Evolutionary conservation across 2,113 vertebrate species (phyloP).

Genomic region (Tetrao urogallus): DNA sequence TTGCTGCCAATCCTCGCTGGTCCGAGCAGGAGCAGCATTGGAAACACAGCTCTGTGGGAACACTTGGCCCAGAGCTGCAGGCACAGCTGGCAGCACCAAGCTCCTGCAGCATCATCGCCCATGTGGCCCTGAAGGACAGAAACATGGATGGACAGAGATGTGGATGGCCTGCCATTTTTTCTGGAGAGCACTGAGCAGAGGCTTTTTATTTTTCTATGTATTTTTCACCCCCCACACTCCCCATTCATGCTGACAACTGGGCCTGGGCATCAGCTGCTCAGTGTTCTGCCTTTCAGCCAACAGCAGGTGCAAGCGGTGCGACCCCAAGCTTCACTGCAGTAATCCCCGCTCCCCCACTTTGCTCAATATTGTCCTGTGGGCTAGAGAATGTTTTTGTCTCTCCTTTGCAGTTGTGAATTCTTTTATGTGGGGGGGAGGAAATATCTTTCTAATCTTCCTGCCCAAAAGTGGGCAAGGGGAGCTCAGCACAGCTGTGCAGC

Average conservation of each 20-base stretch:
- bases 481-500: neutral
- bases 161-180: neutral
- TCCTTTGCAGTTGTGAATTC: constrained; percentile 61
- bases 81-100: neutral
- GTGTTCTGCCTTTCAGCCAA: constrained; percentile 68
- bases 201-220: neutral
- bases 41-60: neutral
- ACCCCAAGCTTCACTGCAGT: constrained; percentile 24
- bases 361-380: constrained; percentile 42
- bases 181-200: neutral
- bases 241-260: constrained; percentile 58
- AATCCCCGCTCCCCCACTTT: constrained; percentile 16
- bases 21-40: accelerated
- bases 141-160: neutral
- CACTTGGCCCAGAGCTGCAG: accelerated
- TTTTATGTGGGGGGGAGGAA: constrained; percentile 33
- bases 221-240: neutral
- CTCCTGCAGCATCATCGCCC: neutral
- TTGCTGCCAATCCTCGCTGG: accelerated
- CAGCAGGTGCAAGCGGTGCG: constrained; percentile 65
- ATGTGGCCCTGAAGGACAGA: neutral
- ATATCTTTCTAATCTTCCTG: constrained; percentile 12
- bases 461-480: neutral
- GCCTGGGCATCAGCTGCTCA: constrained; percentile 65
- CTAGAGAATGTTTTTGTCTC: constrained; percentile 73